Evolutionary conservation across 2,113 vertebrate genomes (phyloP).

Genomic region (human): GRCh38 chr5:29122001-29122500

Average conservation of each 20-base stretch:
- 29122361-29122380: neutral
- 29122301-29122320: neutral
- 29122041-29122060: neutral
- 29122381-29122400: neutral
- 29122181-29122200: neutral
- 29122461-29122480: fast-evolving
- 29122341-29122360: neutral
- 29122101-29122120: neutral
- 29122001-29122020: neutral
- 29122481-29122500: neutral
- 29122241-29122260: neutral
- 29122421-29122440: neutral
- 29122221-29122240: neutral
- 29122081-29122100: neutral
- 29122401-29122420: neutral
- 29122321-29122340: neutral
- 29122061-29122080: neutral
- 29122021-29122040: neutral
- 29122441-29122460: neutral
- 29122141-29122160: neutral
- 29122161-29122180: neutral
- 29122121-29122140: neutral
- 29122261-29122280: neutral
- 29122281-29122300: neutral
- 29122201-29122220: neutral